phyloP scores from a whole-genome alignment of 1,140 invertebrate genomes.

The Octopus sinensis region DNA sequence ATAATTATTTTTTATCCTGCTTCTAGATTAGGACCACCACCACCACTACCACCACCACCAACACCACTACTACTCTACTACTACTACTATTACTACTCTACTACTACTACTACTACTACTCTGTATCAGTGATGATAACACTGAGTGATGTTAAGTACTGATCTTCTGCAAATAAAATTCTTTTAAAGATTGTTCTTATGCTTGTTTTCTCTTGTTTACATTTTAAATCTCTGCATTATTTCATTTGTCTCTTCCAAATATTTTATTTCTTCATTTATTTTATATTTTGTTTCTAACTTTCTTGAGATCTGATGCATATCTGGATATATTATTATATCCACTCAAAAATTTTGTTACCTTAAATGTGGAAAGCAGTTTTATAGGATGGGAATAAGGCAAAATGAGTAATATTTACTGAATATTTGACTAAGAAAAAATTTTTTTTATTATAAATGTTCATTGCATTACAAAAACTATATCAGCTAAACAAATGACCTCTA shows the following conservation, averaged over 20 bases:
- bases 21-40: too few relatives aligned
- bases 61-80: background rate
- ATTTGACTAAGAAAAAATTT: too few relatives aligned
- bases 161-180: conserved; percentile 11
- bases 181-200: background rate
- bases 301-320: background rate
- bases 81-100: conserved; percentile 4
- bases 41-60: too few relatives aligned
- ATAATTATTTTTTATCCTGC: too few relatives aligned
- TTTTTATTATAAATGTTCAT: too few relatives aligned
- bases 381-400: background rate
- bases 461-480: too few relatives aligned
- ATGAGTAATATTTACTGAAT: too few relatives aligned
- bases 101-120: conserved; percentile 7
- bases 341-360: background rate
- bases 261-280: background rate
- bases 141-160: background rate
- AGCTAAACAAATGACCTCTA: too few relatives aligned
- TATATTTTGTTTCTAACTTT: background rate
- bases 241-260: background rate
- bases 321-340: background rate
- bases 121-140: background rate
- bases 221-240: too few relatives aligned
- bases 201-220: too few relatives aligned
- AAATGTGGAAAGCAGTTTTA: background rate